Evolutionary conservation across 2,888 invertebrate species (phyloP).

Genomic region (Bellardia bayeri): DNA sequence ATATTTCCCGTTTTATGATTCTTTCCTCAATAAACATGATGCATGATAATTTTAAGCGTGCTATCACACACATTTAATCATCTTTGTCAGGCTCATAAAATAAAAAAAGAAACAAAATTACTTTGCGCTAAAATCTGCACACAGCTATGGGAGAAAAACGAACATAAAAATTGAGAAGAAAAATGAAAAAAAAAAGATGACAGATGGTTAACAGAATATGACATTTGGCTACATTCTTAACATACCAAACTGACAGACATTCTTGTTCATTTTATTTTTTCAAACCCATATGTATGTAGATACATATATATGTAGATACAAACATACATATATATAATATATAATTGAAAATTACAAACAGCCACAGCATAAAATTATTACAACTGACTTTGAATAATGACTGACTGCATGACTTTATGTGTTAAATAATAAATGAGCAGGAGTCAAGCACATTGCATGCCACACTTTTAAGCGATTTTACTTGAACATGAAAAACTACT

Average conservation of each 20-base stretch:
- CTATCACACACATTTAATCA: conserved; percentile 6
- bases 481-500: neutral
- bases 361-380: neutral
- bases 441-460: conserved; percentile 41
- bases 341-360: conserved; percentile 6
- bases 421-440: conserved; percentile 47
- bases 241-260: conserved; percentile 46
- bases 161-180: neutral
- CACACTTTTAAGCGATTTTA: conserved; percentile 31
- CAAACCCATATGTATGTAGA: neutral
- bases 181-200: conserved; percentile 17
- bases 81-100: neutral
- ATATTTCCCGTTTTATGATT: neutral
- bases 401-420: conserved; percentile 29
- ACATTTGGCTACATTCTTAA: conserved; percentile 58
- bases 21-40: neutral
- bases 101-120: neutral
- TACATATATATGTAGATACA: no score
- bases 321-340: no score
- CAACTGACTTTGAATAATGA: conserved; percentile 60
- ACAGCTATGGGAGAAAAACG: neutral
- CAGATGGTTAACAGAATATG: conserved; percentile 64
- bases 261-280: neutral
- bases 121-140: conserved; percentile 7
- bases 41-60: neutral